Base-by-base conservation (phyloP, 1,140 invertebrate species). In the Gerris buenoi region DNA sequence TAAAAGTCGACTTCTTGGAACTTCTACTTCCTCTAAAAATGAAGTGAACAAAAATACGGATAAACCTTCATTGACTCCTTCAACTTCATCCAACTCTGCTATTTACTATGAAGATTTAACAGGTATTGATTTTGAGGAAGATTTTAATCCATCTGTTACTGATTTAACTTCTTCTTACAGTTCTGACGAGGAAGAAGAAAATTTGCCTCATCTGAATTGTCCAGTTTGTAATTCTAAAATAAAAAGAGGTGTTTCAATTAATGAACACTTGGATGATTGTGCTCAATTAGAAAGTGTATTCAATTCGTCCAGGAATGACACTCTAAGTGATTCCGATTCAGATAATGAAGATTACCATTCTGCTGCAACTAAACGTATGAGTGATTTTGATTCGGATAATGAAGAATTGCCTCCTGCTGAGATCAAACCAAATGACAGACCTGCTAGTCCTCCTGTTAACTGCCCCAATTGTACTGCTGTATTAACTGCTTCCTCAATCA, bases 1-100 rank as follows among this genome's bases (percentile, higher is more conserved):
- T n/a, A 64, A 67, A 65, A 67, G 66, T 64, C 23, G 66, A 25
- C 46, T 64, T 29, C 29, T 61, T 13, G 33, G 33, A 46, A 46
- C 5, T 46, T 10, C 33, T 46, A 46, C 33, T 10, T 46, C 33
- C 18, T 46, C 33, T 46, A 46, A 46, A 46, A n/a, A n/a, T n/a
- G n/a, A n/a, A n/a, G n/a, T n/a, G n/a, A n/a, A n/a, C n/a, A n/a
- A n/a, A n/a, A n/a, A n/a, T n/a, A n/a, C n/a, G n/a, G n/a, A n/a
- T n/a, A n/a, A n/a, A n/a, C n/a, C n/a, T n/a, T 46, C 18, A 46
- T 10, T 10, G 5, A 46, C 33, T 46, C 33, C 33, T 46, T 46
- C 33, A 10, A 46, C 33, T 10, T 46, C 33, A 46, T 46, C 33
- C 18, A 5, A 18, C 33, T 46, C 33, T 46, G 33, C 33, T 10